Conservation (phyloP, 2,888 invertebrate genomes). For the Cheilosia soror region DNA sequence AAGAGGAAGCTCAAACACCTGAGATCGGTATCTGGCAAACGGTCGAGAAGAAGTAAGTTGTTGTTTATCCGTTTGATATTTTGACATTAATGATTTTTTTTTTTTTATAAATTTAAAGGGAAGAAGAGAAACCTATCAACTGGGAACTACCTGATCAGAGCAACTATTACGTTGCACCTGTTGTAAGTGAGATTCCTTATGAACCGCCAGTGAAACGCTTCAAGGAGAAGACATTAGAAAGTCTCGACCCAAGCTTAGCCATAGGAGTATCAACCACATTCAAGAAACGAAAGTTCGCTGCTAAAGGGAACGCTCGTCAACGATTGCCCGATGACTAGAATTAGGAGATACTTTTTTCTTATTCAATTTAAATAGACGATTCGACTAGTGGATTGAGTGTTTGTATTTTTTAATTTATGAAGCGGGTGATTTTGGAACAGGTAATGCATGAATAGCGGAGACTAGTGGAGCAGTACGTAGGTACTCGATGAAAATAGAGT, state of each 20-base stretch:
- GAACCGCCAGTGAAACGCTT: conserved; percentile 83
- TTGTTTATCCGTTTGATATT: neutral
- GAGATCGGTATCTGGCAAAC: conserved; percentile 92
- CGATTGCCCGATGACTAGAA: conserved; percentile 79
- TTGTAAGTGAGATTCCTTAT: conserved; percentile 76
- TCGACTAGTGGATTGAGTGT: neutral
- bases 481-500: too few species aligned
- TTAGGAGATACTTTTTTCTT: neutral
- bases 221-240: conserved; percentile 82
- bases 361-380: conserved; percentile 30
- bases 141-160: conserved; percentile 88
- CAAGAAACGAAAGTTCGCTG: conserved; percentile 82
- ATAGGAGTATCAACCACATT: conserved; percentile 79
- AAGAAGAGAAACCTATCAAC: conserved; percentile 86
- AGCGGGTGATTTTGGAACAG: neutral
- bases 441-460: neutral
- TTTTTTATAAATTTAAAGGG: conserved; percentile 77
- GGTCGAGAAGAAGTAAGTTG: conserved; percentile 86
- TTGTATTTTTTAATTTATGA: neutral
- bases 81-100: neutral
- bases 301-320: conserved; percentile 81
- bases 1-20: conserved; percentile 85
- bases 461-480: too few species aligned
- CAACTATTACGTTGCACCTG: conserved; percentile 77
- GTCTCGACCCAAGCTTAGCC: conserved; percentile 76